Evolutionary conservation across 2,113 vertebrate genomes (phyloP), one percentile per base, ranked within the genome.

Genomic region (Phainopepla nitens): DNA sequence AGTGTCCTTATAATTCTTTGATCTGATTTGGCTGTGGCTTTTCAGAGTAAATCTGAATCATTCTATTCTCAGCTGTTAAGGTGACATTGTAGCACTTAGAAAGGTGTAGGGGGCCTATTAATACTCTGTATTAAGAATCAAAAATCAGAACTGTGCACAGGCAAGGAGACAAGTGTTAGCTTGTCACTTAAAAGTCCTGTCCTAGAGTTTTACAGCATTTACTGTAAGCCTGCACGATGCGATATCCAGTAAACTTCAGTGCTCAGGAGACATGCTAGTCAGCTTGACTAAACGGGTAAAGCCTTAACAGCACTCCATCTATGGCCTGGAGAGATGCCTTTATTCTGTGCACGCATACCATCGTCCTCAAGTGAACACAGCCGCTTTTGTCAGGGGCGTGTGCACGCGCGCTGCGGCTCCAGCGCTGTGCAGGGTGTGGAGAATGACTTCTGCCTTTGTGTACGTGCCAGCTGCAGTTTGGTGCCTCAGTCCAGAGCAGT

Each of bases 21-120:
- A 96, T 97, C 96, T 97, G 95, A 97, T 98, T 97, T 97, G 96
- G 71, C 94, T 93, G 93, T 94, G 81, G 92, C 94, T 97, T 97
- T 97, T 95, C 90, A 62, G 93, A 88, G 88, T 96, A 96, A 96
- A 97, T 95, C 95, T 92, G 87, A 96, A 93, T 64, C 90, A 5
- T 70, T 94, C 95, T 96, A 90, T 97, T 97, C 96, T 92, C 87
- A 94, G 96, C 96, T 68, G 47, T 62, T 96, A 90, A 95, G 90
- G 94, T 97, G 95, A 96, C 96, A 91, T 87, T 97, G 95, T 41
- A 64, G 69, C 64, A 66, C 7, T 28, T 75, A 49, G 61, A 87
- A 89, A 91, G 90, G 81, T 82, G 65, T 79, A 77, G 33, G n/a
- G 33, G 23, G 27, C 23, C 62, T 86, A 33, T 80, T 87, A 91